Percentiles rank a stretch among this genome's conserved stretches.
These are phyloP conservation scores for Microtus richardsoni DNA, from an alignment of 2,113 vertebrate genomes.

Conservation along the genomic window DNA sequence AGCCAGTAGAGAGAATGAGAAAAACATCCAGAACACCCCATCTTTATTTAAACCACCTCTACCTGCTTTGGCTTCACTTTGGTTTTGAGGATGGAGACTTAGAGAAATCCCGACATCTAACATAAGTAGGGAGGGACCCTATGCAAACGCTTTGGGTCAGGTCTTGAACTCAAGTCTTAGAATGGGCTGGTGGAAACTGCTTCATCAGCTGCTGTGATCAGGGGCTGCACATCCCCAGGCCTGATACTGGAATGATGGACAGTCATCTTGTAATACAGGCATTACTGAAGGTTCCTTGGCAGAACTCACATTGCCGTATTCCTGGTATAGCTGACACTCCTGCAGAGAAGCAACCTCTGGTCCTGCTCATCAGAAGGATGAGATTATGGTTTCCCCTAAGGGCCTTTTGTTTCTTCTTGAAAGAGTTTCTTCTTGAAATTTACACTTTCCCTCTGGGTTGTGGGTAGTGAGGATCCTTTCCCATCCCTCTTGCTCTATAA, in stretches of 20 bases:
- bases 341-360: background rate
- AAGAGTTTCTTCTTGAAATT: constrained; percentile 84
- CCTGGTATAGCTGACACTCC: background rate
- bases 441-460: constrained; percentile 81
- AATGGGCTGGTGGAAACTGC: constrained; percentile 90
- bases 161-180: constrained; percentile 63
- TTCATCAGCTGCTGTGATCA: constrained; percentile 90
- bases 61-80: background rate
- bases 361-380: background rate
- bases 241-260: constrained; percentile 94
- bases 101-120: background rate
- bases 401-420: constrained; percentile 62
- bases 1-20: constrained; percentile 13
- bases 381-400: constrained; percentile 75
- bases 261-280: constrained; percentile 89
- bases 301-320: constrained; percentile 89
- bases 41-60: background rate
- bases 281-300: constrained; percentile 90
- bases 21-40: background rate
- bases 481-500: constrained; percentile 77
- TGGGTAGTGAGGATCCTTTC: constrained; percentile 74
- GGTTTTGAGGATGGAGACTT: constrained; percentile 10
- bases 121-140: background rate
- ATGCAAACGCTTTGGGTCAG: background rate
- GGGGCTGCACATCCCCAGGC: constrained; percentile 90